Base-by-base conservation (phyloP, 2,888 invertebrate species). In the Aleiodes testaceus region DNA sequence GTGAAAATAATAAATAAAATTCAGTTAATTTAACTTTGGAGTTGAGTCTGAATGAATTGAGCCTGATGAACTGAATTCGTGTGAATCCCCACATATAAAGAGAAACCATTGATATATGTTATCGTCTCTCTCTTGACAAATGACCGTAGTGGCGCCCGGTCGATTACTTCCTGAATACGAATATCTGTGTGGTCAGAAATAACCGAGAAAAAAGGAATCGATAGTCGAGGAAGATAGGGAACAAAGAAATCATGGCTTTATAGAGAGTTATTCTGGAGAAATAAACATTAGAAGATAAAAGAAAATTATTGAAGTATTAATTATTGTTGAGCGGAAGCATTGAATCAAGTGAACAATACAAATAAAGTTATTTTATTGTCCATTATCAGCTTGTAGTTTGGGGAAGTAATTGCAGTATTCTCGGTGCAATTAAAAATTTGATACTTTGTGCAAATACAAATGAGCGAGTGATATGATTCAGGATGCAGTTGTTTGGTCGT, bases 111-210 rank as follows among this genome's bases (percentile, higher is more conserved):
- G 59, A 59, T 59, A 59, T 36, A 36, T 59, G 36, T 42, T 59
- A 59, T 59, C 59, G 59, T 16, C 36, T 59, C 26, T 59, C 36
- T 2, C 59, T 59, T 59, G 59, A 59, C 59, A 59, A 59, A 59
- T 59, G 59, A 59, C 42, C 36, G 59, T 9, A 59, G 59, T 59
- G 59, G 59, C 59, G 59, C 59, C 59, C 59, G 18, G 6, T 59
- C 59, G 59, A 59, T 59, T 36, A 59, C 59, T 59, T 59, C 59
- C 59, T 59, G 59, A 59, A 36, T 59, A 59, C 16, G 59, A 59
- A 59, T 59, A 59, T 59, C 59, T 36, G 14, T 5, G 30, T 26
- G 55, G 59, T 59, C 59, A 42, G 59, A 59, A 59, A 53, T 53
- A 53, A 53, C 36, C 18, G 59, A 59, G 36, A 18, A 42, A 59